Base-by-base conservation (phyloP, 1,140 invertebrate species). In the Saccostrea echinata region DNA sequence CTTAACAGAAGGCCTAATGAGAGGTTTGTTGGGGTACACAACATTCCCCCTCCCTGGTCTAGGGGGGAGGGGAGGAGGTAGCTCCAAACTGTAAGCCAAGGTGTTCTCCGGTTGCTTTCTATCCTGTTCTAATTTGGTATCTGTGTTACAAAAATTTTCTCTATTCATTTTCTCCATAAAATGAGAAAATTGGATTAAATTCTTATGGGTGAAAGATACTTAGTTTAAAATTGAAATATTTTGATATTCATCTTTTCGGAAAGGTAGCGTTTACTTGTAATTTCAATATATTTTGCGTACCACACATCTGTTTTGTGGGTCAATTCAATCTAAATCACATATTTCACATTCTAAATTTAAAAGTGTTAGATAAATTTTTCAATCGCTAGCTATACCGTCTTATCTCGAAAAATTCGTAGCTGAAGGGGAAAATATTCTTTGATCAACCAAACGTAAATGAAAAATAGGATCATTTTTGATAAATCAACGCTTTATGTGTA, bases 1-100 rank as follows among this genome's bases (percentile, higher is more conserved):
- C 68, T 89, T 90, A 16, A 89, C 89, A 3, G 84, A 81, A 21
- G 92, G 91, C 81, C 92, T 92, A 57, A 93, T 87, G 24, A 93
- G 91, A 27, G 93, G 93, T 88, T 94, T 94, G 89, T 92, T 94
- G 4, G 93, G 93, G 76, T 93, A 92, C 16, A 93, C 89, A 64
- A 90, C 87, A 21, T 89, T 89, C 24, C 92, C 91, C 30, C 91
- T 91, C 4, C 90, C 91, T 0, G 92, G 92, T 35, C 92, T 84
- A 24, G 93, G 93, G 1, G 93, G 93, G 2, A 93, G 88, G 0
- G 93, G 92, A 24, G 93, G 93, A 24, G 92, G 92, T 3, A 90
- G 84, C 30, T 90, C 88, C 18, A 84, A 52, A 18, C 87, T 88
- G 16, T 76, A 53, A 8, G 68, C 82, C 1, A 71, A n/a, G 57